Conservation (phyloP, 2,113 vertebrate genomes). For the Phaethon lepturus region DNA sequence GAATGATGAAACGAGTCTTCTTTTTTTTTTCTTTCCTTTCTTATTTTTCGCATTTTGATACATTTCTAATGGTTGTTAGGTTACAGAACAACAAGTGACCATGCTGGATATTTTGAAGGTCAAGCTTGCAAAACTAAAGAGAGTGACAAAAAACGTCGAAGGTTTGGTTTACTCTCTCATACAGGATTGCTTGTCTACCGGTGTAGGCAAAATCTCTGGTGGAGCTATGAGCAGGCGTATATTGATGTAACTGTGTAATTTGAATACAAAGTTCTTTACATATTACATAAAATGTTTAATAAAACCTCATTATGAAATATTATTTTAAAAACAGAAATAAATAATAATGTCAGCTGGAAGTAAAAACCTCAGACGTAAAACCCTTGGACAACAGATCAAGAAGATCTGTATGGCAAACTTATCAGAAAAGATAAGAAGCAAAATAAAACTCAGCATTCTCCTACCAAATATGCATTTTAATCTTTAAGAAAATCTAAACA, state of each 20-base stretch:
- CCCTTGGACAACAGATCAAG: not conserved
- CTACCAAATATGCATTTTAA: not conserved
- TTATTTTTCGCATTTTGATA: not conserved
- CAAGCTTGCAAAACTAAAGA: not conserved
- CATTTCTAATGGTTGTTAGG: not conserved
- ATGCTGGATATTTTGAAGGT: not conserved
- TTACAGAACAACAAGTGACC: not conserved
- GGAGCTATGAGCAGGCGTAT: not conserved
- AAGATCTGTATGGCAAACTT: not conserved
- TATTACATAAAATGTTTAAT: not conserved
- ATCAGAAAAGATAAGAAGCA: not conserved
- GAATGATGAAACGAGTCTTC: not conserved
- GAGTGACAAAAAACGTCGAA: not conserved
- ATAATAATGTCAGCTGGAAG: not conserved
- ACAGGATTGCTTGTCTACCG: not conserved
- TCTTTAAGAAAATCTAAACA: not conserved
- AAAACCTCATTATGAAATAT: not conserved
- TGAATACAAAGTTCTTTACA: not conserved
- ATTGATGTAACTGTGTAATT: not conserved
- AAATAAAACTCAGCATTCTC: not conserved
- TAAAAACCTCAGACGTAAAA: not conserved
- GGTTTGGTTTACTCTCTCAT: not conserved
- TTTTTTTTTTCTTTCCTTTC: fast-evolving
- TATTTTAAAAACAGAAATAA: not conserved
- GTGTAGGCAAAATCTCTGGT: not conserved